These are phyloP conservation scores for Holothuria scabra DNA, from an alignment of 53 echinoderm and acorn worm species.

Conservation along the genomic window DNA sequence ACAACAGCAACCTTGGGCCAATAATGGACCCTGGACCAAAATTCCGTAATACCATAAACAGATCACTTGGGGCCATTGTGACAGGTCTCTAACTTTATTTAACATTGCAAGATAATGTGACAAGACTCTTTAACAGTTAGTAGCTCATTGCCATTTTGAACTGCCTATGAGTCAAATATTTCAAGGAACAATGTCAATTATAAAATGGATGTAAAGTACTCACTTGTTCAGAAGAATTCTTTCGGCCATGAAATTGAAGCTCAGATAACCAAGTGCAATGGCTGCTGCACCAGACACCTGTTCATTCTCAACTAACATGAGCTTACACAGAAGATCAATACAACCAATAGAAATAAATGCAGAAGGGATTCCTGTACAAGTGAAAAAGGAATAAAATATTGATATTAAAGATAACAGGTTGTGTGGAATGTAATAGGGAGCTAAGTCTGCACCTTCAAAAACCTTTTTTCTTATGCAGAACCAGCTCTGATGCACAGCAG, in stretches of 20 bases:
- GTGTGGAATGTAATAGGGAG: too few relatives aligned
- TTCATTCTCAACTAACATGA: conserved; percentile 87
- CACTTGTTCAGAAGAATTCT: conserved; percentile 88
- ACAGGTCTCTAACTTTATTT: too few relatives aligned
- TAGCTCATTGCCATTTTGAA: background rate
- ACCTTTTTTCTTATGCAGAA: too few relatives aligned
- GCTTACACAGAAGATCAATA: conserved; percentile 74
- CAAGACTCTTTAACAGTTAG: too few relatives aligned
- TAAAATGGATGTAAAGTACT: conserved; percentile 8
- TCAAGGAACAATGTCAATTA: background rate
- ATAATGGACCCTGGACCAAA: too few relatives aligned
- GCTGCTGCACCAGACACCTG: conserved; percentile 92
- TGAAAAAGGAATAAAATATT: background rate
- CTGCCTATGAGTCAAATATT: background rate
- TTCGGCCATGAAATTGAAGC: conserved; percentile 95
- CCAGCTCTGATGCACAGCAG: too few relatives aligned
- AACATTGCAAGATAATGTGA: too few relatives aligned
- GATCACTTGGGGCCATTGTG: too few relatives aligned
- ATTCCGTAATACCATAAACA: too few relatives aligned
- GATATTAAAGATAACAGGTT: too few relatives aligned
- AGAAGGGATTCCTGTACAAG: conserved; percentile 79
- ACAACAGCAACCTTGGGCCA: too few relatives aligned
- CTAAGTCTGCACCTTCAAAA: too few relatives aligned
- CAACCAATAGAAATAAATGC: conserved; percentile 85
- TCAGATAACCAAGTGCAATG: conserved; percentile 93